These are phyloP conservation scores for Numenius phaeopus DNA, from an alignment of 2,797 vertebrate species.

Conservation along the genomic window DNA sequence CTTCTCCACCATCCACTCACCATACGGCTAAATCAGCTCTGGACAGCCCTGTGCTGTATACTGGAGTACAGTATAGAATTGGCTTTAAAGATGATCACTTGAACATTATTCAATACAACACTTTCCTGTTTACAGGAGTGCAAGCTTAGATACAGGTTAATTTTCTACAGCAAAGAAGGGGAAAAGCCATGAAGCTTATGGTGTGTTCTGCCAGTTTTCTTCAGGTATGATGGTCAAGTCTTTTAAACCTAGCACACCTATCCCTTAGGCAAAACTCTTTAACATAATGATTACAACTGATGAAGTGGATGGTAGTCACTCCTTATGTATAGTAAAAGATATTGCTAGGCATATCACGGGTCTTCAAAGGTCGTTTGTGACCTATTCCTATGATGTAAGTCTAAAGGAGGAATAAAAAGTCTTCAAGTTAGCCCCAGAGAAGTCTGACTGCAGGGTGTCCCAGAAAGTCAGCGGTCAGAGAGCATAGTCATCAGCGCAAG, in stretches of 20 bases:
- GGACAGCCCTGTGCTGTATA: not conserved
- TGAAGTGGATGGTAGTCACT: not conserved
- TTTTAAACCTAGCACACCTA: not conserved
- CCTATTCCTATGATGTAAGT: not conserved
- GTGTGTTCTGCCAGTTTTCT: not conserved
- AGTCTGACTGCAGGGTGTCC: not conserved
- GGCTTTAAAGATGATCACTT: not conserved
- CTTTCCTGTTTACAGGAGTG: not conserved
- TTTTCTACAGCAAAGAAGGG: not conserved
- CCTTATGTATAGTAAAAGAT: not conserved
- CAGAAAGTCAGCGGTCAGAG: not conserved
- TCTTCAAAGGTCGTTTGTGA: not conserved
- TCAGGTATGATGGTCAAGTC: not conserved
- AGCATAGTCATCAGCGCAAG: not conserved
- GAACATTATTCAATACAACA: not conserved
- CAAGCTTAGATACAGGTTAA: not conserved
- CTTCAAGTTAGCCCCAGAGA: not conserved
- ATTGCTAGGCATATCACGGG: not conserved
- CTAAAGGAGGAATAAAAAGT: not conserved
- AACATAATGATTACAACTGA: not conserved
- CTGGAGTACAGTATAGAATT: not conserved
- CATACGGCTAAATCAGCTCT: not conserved
- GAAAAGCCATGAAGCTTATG: not conserved
- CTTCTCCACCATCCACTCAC: not conserved
- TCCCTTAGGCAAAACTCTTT: constrained; percentile 5